phyloP scores from a whole-genome alignment of 92 coral and sea anemone species.

The Ricordea florida region DNA sequence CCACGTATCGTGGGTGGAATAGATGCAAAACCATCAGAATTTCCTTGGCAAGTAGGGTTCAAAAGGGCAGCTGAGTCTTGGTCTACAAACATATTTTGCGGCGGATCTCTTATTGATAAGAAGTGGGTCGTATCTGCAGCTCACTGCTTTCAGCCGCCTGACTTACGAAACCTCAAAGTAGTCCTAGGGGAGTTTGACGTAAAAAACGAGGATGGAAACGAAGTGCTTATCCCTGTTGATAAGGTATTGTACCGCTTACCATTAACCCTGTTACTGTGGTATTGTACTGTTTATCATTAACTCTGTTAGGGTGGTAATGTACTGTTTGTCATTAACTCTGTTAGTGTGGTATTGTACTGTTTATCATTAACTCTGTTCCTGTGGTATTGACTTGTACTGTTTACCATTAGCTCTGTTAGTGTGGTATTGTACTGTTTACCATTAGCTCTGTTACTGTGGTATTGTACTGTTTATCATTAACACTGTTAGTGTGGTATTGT shows the following conservation, averaged over 20 bases:
- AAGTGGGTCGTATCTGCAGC: slow-evolving; percentile 62
- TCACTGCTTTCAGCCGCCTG: slow-evolving; percentile 21
- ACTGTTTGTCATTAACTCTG: background rate
- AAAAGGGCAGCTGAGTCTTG: too few species aligned
- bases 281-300: background rate
- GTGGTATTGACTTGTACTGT: too few species aligned
- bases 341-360: too few species aligned
- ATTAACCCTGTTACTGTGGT: background rate
- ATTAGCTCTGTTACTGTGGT: too few species aligned
- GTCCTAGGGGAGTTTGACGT: slow-evolving; percentile 45
- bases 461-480: too few species aligned
- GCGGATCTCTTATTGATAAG: slow-evolving; percentile 50
- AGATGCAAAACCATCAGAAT: slow-evolving; percentile 34
- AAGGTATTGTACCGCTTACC: background rate
- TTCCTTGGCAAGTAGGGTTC: slow-evolving; percentile 71
- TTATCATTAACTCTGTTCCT: too few species aligned
- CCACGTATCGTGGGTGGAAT: slow-evolving; percentile 65
- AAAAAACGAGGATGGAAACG: slow-evolving; percentile 37
- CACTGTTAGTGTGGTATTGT: too few species aligned
- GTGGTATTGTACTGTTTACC: too few species aligned
- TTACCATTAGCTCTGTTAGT: too few species aligned
- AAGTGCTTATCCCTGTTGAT: slow-evolving; percentile 29
- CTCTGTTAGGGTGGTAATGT: background rate
- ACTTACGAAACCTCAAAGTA: slow-evolving; percentile 3
- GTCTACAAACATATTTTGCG: slow-evolving; percentile 43